Evolutionary conservation across 2,888 invertebrate species (phyloP).

Genomic region (Acleris holmiana): DNA sequence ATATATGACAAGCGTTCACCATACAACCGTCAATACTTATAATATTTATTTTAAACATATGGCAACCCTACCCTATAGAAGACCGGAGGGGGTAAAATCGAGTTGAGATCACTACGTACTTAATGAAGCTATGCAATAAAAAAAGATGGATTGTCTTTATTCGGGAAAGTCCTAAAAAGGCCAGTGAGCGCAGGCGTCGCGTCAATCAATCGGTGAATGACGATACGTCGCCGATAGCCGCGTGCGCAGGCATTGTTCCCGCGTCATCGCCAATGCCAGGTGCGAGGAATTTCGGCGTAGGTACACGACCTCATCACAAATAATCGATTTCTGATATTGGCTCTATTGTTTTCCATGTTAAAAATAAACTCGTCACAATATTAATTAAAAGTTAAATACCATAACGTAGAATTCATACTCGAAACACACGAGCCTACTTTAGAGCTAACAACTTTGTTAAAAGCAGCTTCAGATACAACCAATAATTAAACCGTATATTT

Average conservation of each 20-base stretch:
- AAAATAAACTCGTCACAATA: conserved; percentile 55
- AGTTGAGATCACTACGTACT: conserved; percentile 1
- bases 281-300: conserved; percentile 62
- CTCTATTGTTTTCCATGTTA: conserved; percentile 54
- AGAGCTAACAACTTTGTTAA: too few species aligned
- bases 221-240: conserved; percentile 50
- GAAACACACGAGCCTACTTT: not conserved
- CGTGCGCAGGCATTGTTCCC: conserved; percentile 48
- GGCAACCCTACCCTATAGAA: too few species aligned
- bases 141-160: conserved; percentile 25
- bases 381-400: conserved; percentile 11
- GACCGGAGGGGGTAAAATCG: too few species aligned
- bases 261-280: conserved; percentile 41
- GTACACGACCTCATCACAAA: conserved; percentile 66
- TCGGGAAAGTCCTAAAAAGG: conserved; percentile 44
- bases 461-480: too few species aligned
- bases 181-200: conserved; percentile 44
- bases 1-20: too few species aligned
- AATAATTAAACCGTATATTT: too few species aligned
- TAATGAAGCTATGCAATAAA: conserved; percentile 30
- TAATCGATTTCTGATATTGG: conserved; percentile 55
- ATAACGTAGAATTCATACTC: conserved; percentile 21
- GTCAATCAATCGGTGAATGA: conserved; percentile 34
- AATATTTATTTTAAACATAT: not conserved
- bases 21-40: not conserved